Conservation (phyloP, 2,797 vertebrate species). For the Bradypodion ventrale region DNA sequence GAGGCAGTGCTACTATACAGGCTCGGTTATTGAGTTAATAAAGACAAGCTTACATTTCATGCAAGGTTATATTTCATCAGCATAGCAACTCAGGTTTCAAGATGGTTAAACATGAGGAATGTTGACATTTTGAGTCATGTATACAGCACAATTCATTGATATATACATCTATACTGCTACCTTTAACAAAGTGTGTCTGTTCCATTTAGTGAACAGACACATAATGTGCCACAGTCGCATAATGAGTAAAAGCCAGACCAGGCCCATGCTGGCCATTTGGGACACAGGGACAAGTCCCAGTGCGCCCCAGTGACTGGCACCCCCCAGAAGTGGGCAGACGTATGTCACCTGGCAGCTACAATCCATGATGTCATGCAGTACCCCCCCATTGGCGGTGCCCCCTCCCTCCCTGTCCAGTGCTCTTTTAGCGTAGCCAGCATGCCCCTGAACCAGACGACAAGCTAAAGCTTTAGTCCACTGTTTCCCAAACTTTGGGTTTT, state of each 20-base stretch:
- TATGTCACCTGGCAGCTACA: too few species aligned
- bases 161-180: not conserved
- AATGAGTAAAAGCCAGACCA: not conserved
- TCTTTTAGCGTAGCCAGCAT: too few species aligned
- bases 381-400: too few species aligned
- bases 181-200: not conserved
- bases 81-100: not conserved
- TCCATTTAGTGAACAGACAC: not conserved
- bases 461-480: too few species aligned
- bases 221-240: not conserved
- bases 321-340: too few species aligned
- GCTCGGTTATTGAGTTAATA: not conserved
- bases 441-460: too few species aligned
- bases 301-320: too few species aligned
- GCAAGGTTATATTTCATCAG: not conserved
- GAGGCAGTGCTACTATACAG: not conserved
- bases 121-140: not conserved
- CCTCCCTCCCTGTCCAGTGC: too few species aligned
- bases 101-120: slow-evolving; percentile 1
- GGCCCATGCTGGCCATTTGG: too few species aligned
- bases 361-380: too few species aligned
- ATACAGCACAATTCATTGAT: not conserved
- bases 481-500: too few species aligned
- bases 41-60: not conserved
- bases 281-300: too few species aligned